A percentile compares a stretch with the other conserved stretches of the same genome.
Conservation (phyloP, 2,888 invertebrate genomes). For the Phortica magna region DNA sequence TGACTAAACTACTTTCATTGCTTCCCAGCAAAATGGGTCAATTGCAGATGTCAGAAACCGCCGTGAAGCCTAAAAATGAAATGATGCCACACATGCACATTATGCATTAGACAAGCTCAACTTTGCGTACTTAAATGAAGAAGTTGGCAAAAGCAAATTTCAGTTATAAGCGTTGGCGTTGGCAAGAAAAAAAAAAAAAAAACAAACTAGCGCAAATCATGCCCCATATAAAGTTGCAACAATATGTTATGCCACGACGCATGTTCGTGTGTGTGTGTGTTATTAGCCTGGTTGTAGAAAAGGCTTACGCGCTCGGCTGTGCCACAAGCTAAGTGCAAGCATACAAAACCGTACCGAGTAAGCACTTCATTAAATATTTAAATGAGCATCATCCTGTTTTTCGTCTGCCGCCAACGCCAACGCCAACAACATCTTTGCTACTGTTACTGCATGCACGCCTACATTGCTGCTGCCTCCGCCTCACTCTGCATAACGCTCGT, state of each 20-base stretch:
- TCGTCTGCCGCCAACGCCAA: conserved; percentile 31
- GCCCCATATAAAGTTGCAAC: conserved; percentile 12
- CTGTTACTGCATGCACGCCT: conserved; percentile 17
- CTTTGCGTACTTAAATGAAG: not conserved
- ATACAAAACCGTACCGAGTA: conserved; percentile 54
- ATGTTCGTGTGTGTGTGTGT: not conserved
- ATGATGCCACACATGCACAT: conserved; percentile 3
- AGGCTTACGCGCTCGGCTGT: conserved; percentile 21
- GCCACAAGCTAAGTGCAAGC: conserved; percentile 29
- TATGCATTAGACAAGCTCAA: conserved; percentile 24
- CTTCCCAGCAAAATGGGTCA: conserved; percentile 58
- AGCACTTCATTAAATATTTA: conserved; percentile 72
- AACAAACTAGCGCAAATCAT: conserved; percentile 32
- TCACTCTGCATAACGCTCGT: conserved; percentile 46
- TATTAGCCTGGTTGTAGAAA: conserved; percentile 34
- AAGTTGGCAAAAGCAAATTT: not conserved
- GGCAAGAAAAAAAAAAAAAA: no score
- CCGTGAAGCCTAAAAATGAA: not conserved
- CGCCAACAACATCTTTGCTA: not conserved
- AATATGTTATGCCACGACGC: not conserved
- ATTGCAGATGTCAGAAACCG: conserved; percentile 39
- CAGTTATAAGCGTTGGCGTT: not conserved
- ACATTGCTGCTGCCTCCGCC: not conserved
- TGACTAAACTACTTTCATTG: conserved; percentile 7
- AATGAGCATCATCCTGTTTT: conserved; percentile 68